These are phyloP conservation scores for Agrotis ipsilon DNA, from an alignment of 2,888 invertebrate genomes.

Conservation along the genomic window DNA sequence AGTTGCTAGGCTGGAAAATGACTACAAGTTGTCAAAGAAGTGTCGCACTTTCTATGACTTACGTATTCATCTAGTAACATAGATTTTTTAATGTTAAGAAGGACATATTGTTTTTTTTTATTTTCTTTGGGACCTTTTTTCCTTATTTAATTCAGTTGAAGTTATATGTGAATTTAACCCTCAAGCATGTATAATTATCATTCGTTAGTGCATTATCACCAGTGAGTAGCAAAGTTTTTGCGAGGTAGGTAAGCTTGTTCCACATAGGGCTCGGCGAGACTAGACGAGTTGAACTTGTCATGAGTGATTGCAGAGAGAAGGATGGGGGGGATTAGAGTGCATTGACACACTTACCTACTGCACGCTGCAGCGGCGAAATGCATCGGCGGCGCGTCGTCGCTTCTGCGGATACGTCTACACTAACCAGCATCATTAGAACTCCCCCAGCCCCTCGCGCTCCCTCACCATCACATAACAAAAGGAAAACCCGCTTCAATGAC, in stretches of 20 bases:
- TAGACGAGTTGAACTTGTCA: slow-evolving; percentile 86
- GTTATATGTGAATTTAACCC: background rate
- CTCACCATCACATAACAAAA: slow-evolving; percentile 60
- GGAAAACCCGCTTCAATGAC: slow-evolving; percentile 66
- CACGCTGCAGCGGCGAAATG: slow-evolving; percentile 88
- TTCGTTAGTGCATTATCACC: slow-evolving; percentile 29
- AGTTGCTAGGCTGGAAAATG: slow-evolving; percentile 5
- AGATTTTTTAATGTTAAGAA: background rate
- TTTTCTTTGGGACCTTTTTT: background rate
- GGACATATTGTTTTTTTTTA: background rate
- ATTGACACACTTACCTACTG: slow-evolving; percentile 91
- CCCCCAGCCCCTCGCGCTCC: slow-evolving; percentile 64
- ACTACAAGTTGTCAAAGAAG: background rate
- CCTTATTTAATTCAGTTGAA: background rate
- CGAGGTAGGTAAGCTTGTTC: slow-evolving; percentile 67
- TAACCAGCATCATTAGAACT: slow-evolving; percentile 78
- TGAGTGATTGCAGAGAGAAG: slow-evolving; percentile 85
- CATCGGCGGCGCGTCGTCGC: slow-evolving; percentile 81
- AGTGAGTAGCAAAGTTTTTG: slow-evolving; percentile 58
- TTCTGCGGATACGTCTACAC: slow-evolving; percentile 78
- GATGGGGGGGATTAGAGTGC: slow-evolving; percentile 87
- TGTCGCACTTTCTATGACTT: slow-evolving; percentile 20
- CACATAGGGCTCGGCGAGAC: slow-evolving; percentile 69
- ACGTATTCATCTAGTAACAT: background rate
- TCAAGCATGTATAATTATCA: slow-evolving; percentile 5